phyloP scores from a whole-genome alignment of 2,113 vertebrate genomes.

The Pithys albifrons region DNA sequence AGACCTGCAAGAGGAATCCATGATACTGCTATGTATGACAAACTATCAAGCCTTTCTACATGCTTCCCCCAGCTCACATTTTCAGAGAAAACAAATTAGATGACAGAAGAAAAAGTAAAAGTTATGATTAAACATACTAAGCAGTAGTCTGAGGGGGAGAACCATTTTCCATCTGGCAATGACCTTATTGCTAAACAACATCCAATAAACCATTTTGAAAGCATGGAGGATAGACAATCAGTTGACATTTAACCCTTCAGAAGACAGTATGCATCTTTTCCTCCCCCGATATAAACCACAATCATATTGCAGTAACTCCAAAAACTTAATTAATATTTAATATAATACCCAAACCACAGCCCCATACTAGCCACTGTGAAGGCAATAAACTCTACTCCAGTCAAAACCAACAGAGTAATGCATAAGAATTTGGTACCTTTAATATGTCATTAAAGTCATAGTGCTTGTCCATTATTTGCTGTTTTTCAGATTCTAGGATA shows the following conservation, averaged over 20 bases:
- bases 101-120: not conserved
- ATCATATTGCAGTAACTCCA: not conserved
- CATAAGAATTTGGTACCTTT: slow-evolving; percentile 78
- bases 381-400: not conserved
- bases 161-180: not conserved
- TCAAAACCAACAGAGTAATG: not conserved
- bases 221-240: not conserved
- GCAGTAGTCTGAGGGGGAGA: not conserved
- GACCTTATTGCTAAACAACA: not conserved
- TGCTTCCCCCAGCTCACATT: not conserved
- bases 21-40: not conserved
- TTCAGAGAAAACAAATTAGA: not conserved
- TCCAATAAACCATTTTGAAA: not conserved
- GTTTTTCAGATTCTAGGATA: slow-evolving; percentile 94
- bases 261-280: not conserved
- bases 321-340: not conserved
- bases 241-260: not conserved
- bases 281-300: not conserved
- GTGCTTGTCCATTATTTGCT: slow-evolving; percentile 94
- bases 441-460: slow-evolving; percentile 97
- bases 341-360: not conserved
- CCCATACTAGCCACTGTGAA: not conserved
- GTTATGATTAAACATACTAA: not conserved
- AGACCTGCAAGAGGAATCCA: not conserved
- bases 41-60: not conserved